Base-by-base conservation (phyloP, 2,888 invertebrate species). In the Oligia fasciuncula region DNA sequence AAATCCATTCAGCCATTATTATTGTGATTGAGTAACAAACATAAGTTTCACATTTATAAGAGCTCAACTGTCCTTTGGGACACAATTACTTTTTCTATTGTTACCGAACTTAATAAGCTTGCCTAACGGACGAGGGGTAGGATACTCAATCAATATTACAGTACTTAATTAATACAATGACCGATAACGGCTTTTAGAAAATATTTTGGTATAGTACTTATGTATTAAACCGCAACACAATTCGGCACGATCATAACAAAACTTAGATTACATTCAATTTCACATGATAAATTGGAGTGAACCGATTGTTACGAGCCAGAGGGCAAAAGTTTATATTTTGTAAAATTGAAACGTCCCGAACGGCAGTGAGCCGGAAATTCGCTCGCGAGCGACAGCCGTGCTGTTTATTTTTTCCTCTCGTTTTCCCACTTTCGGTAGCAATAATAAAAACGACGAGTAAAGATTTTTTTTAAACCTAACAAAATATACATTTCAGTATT, bases 351-450 rank as follows among this genome's bases (percentile, higher is more conserved):
- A 94, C 90, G 93, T 93, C 91, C 92, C 92, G 87, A 92, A 91
- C 89, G 93, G 93, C 93, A 94, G 91, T 91, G 93, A 92, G 93
- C 92, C 94, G 95, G 95, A 95, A 94, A 94, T 94, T 94, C 91
- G 92, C 88, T 90, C 91, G 93, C 92, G 90, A 90, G 91, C 93
- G 91, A 84, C 93, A 92, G 91, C 89, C 84, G 85, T 90, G 85
- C 79, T 92, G 92, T 94, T 94, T 92, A 92, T 94, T 93, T 94
- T 94, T 93, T 90, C 86, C 88, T 90, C 90, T 88, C 89, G 89
- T 93, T 91, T 93, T 93, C 88, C 91, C 93, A 93, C 90, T 94
- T 93, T 94, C 87, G 90, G 88, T 81, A 90, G 91, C 92, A 93
- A 93, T 94, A 93, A 94, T 94, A 93, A 94, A 94, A 94, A 90